phyloP scores from a whole-genome alignment of 2,113 vertebrate genomes.

The Ariopsis seemanni region DNA sequence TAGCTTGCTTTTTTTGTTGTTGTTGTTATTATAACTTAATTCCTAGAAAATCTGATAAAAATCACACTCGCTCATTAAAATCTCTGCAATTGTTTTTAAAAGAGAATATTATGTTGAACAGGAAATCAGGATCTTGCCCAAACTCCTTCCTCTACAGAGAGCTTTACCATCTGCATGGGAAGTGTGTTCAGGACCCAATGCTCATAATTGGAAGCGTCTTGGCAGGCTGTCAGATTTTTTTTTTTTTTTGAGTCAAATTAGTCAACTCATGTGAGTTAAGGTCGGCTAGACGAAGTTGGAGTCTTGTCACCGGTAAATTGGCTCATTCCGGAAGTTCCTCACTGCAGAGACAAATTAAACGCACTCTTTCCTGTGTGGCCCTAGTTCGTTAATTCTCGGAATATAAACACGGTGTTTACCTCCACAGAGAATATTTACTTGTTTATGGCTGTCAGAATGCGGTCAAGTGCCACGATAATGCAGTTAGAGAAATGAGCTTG shows the following conservation, averaged over 20 bases:
- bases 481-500: background rate
- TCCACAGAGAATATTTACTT: conserved; percentile 1
- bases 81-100: background rate
- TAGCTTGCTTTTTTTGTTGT: too few relatives aligned
- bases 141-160: conserved; percentile 20
- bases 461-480: background rate
- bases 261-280: conserved; percentile 32
- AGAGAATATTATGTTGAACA: background rate
- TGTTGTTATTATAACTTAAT: background rate
- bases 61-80: background rate
- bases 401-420: conserved; percentile 21
- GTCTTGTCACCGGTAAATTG: conserved; percentile 45
- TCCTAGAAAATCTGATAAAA: background rate
- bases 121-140: conserved; percentile 10
- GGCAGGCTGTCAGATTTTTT: conserved; percentile 47
- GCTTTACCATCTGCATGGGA: conserved; percentile 38
- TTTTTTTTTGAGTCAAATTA: conserved; percentile 45
- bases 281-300: conserved; percentile 19
- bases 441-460: conserved; percentile 29
- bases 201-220: conserved; percentile 46
- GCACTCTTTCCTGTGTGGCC: background rate
- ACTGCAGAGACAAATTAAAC: conserved; percentile 10
- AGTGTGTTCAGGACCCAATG: background rate
- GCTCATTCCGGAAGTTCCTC: conserved; percentile 23
- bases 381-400: background rate